A percentile compares a stretch with the other conserved stretches of the same genome.
phyloP scores from a whole-genome alignment of 2,797 vertebrate species.

The Atherinosoma microstoma region DNA sequence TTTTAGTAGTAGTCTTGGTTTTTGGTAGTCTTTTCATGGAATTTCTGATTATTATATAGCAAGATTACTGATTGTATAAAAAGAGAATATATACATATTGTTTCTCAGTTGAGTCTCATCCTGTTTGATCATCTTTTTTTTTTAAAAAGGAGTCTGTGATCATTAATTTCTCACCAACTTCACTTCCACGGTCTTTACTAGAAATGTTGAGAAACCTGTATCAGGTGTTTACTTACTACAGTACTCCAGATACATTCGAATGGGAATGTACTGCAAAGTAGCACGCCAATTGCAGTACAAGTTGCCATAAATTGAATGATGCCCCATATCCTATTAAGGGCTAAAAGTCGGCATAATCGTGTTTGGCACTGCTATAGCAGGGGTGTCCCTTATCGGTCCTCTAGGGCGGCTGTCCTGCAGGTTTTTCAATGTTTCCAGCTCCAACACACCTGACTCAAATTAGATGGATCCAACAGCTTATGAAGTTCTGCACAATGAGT shows the following conservation, averaged over 20 bases:
- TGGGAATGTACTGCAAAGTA: neutral
- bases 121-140: too few relatives aligned
- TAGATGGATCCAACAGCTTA: too few relatives aligned
- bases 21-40: neutral
- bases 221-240: neutral
- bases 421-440: too few relatives aligned
- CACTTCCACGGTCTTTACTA: neutral
- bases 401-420: too few relatives aligned
- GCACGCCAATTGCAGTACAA: constrained; percentile 5
- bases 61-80: neutral
- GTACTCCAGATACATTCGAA: neutral
- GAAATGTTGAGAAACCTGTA: neutral
- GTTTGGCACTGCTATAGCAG: too few relatives aligned
- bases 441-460: too few relatives aligned
- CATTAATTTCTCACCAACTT: neutral
- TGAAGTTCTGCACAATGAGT: too few relatives aligned
- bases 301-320: constrained; percentile 3
- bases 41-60: neutral
- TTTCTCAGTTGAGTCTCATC: neutral
- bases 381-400: too few relatives aligned
- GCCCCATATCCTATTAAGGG: neutral
- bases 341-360: neutral
- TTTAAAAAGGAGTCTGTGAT: too few relatives aligned
- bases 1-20: too few relatives aligned
- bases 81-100: neutral